These are phyloP conservation scores for Rhinopomastus cyanomelas DNA, from an alignment of 2,113 vertebrate genomes.

Conservation along the genomic window DNA sequence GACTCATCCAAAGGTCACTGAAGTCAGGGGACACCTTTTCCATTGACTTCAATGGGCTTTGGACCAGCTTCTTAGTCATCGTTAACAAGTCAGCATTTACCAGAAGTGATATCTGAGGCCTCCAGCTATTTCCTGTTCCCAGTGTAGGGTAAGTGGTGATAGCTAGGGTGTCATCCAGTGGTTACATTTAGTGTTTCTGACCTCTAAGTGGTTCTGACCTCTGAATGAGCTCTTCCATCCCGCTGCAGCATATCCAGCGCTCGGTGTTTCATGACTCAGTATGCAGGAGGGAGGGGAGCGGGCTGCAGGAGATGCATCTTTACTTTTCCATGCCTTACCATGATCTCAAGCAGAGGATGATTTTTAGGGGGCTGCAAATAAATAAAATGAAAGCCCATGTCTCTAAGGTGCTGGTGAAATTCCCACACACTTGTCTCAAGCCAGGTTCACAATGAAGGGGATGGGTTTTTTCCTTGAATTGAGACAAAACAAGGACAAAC, in stretches of 20 bases:
- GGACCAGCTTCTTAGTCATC: conserved; percentile 36
- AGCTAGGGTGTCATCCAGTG: conserved; percentile 46
- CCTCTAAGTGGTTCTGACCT: not conserved
- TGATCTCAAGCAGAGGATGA: not conserved
- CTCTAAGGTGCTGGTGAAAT: not conserved
- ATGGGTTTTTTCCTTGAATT: not conserved
- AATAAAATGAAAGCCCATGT: not conserved
- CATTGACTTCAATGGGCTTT: not conserved
- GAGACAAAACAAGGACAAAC: conserved; percentile 5
- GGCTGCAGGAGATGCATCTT: not conserved
- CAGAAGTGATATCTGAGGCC: conserved; percentile 41
- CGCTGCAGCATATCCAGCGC: not conserved
- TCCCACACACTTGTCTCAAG: not conserved
- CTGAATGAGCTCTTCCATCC: not conserved
- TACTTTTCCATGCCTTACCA: not conserved
- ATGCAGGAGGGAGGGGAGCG: not conserved
- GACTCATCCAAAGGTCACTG: conserved; percentile 45
- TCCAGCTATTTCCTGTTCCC: conserved; percentile 52
- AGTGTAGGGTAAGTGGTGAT: not conserved
- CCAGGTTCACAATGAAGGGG: not conserved
- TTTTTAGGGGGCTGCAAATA: not conserved
- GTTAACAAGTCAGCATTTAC: conserved; percentile 33
- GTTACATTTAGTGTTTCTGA: not conserved
- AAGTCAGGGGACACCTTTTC: conserved; percentile 57
- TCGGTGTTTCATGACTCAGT: not conserved